These are phyloP conservation scores for Stegastes partitus DNA, from an alignment of 2,113 vertebrate genomes.

Conservation along the genomic window DNA sequence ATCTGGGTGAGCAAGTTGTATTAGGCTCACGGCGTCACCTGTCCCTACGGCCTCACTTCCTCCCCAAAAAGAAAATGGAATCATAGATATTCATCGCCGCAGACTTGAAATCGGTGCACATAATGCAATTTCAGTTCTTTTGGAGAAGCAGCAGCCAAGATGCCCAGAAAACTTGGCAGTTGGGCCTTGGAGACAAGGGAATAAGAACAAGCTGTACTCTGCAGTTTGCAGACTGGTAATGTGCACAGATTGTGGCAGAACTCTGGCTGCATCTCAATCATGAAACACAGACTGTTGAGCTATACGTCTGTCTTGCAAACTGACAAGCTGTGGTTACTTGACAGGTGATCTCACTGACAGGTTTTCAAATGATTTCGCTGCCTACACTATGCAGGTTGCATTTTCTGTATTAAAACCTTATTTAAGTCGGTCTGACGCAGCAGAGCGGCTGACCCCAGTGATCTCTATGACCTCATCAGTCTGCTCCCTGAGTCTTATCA, in stretches of 20 bases:
- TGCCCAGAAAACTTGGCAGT: slow-evolving; percentile 70
- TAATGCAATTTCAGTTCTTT: slow-evolving; percentile 75
- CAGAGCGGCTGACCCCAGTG: slow-evolving; percentile 51
- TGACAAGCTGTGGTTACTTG: slow-evolving; percentile 19
- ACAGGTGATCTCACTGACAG: slow-evolving; percentile 43
- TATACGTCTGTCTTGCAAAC: slow-evolving; percentile 44
- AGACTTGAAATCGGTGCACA: slow-evolving; percentile 67
- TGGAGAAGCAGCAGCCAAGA: slow-evolving; percentile 64
- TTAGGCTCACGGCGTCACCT: slow-evolving; percentile 61
- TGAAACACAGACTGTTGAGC: slow-evolving; percentile 43
- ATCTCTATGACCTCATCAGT: slow-evolving; percentile 67
- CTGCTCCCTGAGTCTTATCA: slow-evolving; percentile 40
- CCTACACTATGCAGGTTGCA: background rate
- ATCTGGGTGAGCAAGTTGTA: slow-evolving; percentile 49
- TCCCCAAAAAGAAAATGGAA: slow-evolving; percentile 62
- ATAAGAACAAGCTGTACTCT: slow-evolving; percentile 71
- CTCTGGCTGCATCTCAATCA: slow-evolving; percentile 73
- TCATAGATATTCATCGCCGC: slow-evolving; percentile 74
- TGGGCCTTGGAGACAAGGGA: slow-evolving; percentile 73
- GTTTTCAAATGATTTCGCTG: slow-evolving; percentile 28
- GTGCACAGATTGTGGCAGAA: slow-evolving; percentile 76
- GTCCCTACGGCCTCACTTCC: slow-evolving; percentile 65
- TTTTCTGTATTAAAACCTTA: slow-evolving; percentile 17
- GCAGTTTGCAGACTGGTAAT: slow-evolving; percentile 64
- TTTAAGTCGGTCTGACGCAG: slow-evolving; percentile 40